These are phyloP conservation scores for Hypercompe scribonia DNA, from an alignment of 2,888 invertebrate genomes.

Conservation along the genomic window DNA sequence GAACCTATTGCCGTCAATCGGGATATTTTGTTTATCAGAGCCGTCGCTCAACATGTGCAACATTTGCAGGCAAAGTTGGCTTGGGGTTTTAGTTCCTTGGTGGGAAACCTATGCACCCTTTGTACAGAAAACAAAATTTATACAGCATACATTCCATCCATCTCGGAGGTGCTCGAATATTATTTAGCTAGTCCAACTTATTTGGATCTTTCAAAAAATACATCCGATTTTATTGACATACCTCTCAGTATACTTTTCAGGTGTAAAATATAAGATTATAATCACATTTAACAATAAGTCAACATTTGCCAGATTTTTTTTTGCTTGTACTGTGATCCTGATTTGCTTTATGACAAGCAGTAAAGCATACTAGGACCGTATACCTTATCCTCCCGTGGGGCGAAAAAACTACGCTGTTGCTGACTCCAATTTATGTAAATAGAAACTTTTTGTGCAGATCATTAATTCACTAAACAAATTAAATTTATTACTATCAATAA, in stretches of 20 bases:
- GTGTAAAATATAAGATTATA: not conserved
- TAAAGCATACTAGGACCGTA: not conserved
- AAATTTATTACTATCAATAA: slow-evolving; percentile 8
- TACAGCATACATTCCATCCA: not conserved
- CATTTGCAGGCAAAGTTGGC: no score
- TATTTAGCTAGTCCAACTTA: no score
- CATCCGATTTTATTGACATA: no score
- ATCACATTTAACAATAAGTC: not conserved
- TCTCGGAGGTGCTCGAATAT: no score
- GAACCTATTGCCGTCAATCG: no score
- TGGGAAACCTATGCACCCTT: no score
- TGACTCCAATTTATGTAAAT: not conserved
- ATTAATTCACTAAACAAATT: not conserved
- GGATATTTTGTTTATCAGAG: no score
- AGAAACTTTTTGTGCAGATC: not conserved
- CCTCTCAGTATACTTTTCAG: not conserved
- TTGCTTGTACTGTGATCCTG: not conserved
- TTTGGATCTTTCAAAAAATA: no score
- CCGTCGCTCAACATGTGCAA: no score
- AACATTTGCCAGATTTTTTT: not conserved
- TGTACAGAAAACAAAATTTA: no score
- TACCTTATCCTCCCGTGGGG: no score
- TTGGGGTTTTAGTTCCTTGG: no score
- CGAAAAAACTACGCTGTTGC: not conserved
- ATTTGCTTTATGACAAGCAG: not conserved